phyloP scores from a whole-genome alignment of 2,797 vertebrate genomes.

The Gephyroberyx darwinii region DNA sequence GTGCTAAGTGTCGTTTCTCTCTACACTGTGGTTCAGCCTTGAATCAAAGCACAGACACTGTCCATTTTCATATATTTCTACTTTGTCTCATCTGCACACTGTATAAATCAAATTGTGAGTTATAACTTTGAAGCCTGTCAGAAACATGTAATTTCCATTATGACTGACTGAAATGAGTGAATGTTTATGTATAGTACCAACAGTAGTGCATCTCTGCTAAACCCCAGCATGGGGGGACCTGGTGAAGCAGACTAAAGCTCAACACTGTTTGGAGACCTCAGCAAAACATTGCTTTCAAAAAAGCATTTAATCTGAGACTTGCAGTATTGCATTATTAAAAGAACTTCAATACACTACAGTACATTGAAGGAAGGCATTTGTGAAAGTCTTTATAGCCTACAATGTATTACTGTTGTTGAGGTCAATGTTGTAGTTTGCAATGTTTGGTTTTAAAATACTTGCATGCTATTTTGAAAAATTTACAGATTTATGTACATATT shows the following conservation, averaged over 20 bases:
- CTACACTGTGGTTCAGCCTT: conserved; percentile 58
- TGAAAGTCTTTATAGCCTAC: conserved; percentile 60
- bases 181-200: conserved; percentile 69
- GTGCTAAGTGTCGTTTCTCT: conserved; percentile 53
- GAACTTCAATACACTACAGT: conserved; percentile 44
- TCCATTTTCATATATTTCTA: conserved; percentile 56
- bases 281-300: conserved; percentile 37
- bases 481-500: conserved; percentile 72
- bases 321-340: conserved; percentile 45
- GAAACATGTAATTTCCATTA: conserved; percentile 46
- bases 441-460: conserved; percentile 68
- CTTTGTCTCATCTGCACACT: conserved; percentile 45
- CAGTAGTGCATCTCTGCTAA: conserved; percentile 63
- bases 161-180: conserved; percentile 68
- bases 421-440: conserved; percentile 72
- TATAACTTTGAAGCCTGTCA: conserved; percentile 52
- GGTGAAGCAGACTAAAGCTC: conserved; percentile 53
- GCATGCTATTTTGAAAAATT: conserved; percentile 76
- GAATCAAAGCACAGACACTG: conserved; percentile 62
- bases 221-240: conserved; percentile 70
- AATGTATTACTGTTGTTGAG: conserved; percentile 67
- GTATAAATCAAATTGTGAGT: conserved; percentile 17
- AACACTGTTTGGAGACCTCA: conserved; percentile 64
- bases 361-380: conserved; percentile 52
- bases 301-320: conserved; percentile 42